phyloP scores from a whole-genome alignment of 1,140 invertebrate genomes.

The Drosophila repleta region DNA sequence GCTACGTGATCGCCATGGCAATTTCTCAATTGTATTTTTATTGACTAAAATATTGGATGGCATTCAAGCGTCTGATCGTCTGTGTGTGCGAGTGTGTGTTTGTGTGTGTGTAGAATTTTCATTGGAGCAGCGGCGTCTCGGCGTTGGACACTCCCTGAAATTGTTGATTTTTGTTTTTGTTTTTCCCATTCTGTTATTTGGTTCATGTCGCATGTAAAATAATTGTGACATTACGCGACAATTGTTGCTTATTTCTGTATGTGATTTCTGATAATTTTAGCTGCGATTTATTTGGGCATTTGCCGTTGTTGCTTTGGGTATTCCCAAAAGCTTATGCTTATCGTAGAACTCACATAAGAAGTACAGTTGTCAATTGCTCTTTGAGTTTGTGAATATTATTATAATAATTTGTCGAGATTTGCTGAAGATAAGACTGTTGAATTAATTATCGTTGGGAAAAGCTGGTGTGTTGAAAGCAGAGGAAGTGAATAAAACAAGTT shows the following conservation, averaged over 20 bases:
- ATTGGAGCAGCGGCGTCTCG: conserved; percentile 54
- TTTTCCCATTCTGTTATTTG: conserved; percentile 53
- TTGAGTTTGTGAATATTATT: neutral
- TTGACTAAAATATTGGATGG: conserved; percentile 73
- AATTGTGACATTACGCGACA: conserved; percentile 59
- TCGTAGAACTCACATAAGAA: no score
- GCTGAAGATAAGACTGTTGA: no score
- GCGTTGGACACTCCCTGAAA: conserved; percentile 57
- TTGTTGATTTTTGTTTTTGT: conserved; percentile 35
- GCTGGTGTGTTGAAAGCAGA: neutral
- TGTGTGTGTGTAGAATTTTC: conserved; percentile 58
- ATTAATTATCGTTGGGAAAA: no score
- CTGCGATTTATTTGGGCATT: conserved; percentile 37
- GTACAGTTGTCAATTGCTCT: neutral
- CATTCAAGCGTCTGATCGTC: conserved; percentile 51
- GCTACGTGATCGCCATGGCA: conserved; percentile 76
- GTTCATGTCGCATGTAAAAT: conserved; percentile 64
- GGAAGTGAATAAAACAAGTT: neutral
- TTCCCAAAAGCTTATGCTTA: no score
- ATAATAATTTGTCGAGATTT: neutral
- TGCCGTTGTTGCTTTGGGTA: neutral
- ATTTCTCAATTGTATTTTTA: conserved; percentile 74
- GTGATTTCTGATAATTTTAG: conserved; percentile 24
- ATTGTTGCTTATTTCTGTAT: conserved; percentile 35
- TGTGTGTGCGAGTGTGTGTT: conserved; percentile 1